Evolutionary conservation across 1,140 invertebrate genomes (phyloP), one percentile per base, ranked within the genome.

Genomic region (Drosophila mayri): DNA sequence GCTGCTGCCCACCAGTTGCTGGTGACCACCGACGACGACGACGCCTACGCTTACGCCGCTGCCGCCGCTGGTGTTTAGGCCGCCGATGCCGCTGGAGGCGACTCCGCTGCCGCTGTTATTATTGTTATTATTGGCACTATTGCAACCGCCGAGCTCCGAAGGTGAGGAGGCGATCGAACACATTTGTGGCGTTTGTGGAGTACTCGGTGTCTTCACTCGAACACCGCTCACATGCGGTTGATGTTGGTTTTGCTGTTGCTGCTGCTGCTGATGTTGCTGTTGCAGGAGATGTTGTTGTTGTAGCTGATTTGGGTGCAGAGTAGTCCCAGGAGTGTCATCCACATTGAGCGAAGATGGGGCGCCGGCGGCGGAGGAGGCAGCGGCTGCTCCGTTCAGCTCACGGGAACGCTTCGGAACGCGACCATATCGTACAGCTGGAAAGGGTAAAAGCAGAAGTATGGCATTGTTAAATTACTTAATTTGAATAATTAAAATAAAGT

Each of bases 401-500:
- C 98, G 95, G 20, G 97, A 97, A 81, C 98, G 95, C 93, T 99
- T 99, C 49, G 98, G 98, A 65, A 99, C 98, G 62, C 98, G 95
- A 50, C 98, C 98, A 94, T 99, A 99, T 86, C 98, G 94, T 49
- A 99, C 98, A 91, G 98, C 98, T 99, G 94, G 38, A 94, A 94
- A 50, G 43, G 25, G 79, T 8, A 75, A 63, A 41, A 75, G 16
- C 44, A 10, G 35, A 6, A 35, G 22, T 22, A 22, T 3, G 3
- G 22, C 22, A 22, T 22, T 22, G 9, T 37, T 18, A 35, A 28
- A 20, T 35, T 14, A 20, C 6, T 20, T 25, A 25, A 41, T 20
- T 38, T 25, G 11, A 16, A 60, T 30, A 20, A 30, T 43, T 5
- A 5, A 37, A 14, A 37, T 14, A 43, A 18, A 43, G 0, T 28